A percentile compares a stretch with the other conserved stretches of the same genome.
phyloP scores from a whole-genome alignment of 1,140 invertebrate genomes.

The Littorina saxatilis region DNA sequence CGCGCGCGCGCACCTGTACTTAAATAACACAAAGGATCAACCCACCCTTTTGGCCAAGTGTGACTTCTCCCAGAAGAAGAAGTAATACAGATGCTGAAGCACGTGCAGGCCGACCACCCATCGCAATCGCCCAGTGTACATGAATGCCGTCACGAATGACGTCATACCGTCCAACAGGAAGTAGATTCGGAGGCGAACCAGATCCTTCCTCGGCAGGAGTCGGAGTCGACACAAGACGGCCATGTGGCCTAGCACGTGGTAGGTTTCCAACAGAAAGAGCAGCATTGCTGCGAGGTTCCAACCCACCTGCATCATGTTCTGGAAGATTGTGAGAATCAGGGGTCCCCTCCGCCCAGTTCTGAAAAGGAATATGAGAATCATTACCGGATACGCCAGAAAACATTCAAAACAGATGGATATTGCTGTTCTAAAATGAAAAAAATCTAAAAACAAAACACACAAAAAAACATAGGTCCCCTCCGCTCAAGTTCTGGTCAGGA shows the following conservation, averaged over 20 bases:
- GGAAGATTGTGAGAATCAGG: too few relatives aligned
- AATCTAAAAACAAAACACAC: too few relatives aligned
- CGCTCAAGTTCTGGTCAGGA: too few relatives aligned
- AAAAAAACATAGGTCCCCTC: too few relatives aligned
- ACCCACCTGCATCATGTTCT: neutral
- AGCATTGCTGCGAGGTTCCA: constrained; percentile 41
- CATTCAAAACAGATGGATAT: too few relatives aligned
- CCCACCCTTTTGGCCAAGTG: constrained; percentile 62
- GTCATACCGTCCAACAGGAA: constrained; percentile 63
- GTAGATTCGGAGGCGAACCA: constrained; percentile 62
- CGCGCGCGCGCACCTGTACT: too few relatives aligned
- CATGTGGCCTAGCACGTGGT: constrained; percentile 61
- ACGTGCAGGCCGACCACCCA: constrained; percentile 63
- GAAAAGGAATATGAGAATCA: too few relatives aligned
- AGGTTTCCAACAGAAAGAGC: constrained; percentile 53
- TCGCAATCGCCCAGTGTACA: constrained; percentile 51
- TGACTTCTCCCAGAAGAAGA: constrained; percentile 64
- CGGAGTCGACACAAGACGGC: constrained; percentile 60
- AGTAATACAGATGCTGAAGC: constrained; percentile 66
- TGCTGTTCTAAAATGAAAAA: too few relatives aligned
- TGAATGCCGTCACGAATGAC: constrained; percentile 56
- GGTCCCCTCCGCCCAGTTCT: too few relatives aligned
- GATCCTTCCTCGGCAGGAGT: constrained; percentile 62
- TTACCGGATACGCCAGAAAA: too few relatives aligned
- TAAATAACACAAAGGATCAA: neutral